Evolutionary conservation across 1,140 invertebrate species (phyloP).

Genomic region (Drosophila fuyamai): DNA sequence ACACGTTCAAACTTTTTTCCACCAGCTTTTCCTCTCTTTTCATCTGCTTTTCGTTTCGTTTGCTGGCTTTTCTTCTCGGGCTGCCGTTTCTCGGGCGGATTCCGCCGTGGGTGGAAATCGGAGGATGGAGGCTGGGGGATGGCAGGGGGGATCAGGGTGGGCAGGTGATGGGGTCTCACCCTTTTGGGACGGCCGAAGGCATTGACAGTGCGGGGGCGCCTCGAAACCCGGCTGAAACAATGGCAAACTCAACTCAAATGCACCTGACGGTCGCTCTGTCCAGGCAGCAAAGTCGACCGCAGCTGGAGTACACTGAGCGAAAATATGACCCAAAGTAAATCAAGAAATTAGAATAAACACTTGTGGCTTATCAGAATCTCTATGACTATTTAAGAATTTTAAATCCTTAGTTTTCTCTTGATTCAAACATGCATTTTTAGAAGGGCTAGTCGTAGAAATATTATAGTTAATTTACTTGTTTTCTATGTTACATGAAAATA

Average conservation of each 20-base stretch:
- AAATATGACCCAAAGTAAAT: not conserved
- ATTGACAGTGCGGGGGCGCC: conserved; percentile 66
- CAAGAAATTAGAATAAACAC: not conserved
- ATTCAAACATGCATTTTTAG: too few species aligned
- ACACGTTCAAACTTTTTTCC: conserved; percentile 69
- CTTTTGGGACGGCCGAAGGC: conserved; percentile 61
- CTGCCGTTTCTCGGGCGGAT: conserved; percentile 47
- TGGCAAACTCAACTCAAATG: conserved; percentile 37
- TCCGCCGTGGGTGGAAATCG: conserved; percentile 27
- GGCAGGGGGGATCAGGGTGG: not conserved
- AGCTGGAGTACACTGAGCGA: conserved; percentile 6
- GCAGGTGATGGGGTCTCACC: conserved; percentile 66
- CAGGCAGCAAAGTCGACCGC: not conserved
- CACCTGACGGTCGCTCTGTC: conserved; percentile 31
- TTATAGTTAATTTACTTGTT: too few species aligned
- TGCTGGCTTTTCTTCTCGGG: conserved; percentile 6
- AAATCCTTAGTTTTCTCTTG: too few species aligned
- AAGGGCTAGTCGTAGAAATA: too few species aligned
- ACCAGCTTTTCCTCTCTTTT: conserved; percentile 23
- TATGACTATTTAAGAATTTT: too few species aligned
- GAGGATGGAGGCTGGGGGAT: not conserved
- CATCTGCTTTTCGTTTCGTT: conserved; percentile 16
- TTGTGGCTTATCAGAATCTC: too few species aligned
- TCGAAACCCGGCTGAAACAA: conserved; percentile 39
- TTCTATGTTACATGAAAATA: too few species aligned